phyloP scores from a whole-genome alignment of 2,113 vertebrate genomes.

The Tringa solitaria region DNA sequence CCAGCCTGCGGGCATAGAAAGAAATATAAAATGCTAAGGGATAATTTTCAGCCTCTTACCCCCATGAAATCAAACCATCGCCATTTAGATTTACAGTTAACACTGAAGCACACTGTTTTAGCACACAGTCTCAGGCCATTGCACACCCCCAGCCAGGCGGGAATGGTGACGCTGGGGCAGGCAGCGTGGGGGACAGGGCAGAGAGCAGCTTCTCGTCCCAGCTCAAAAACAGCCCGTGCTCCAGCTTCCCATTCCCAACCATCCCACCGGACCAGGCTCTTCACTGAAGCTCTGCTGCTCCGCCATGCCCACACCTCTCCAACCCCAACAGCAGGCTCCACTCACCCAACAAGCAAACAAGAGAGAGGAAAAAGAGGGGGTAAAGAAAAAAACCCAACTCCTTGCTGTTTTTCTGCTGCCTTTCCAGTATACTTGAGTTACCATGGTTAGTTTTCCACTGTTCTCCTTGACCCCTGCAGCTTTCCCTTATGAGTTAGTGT shows the following conservation, averaged over 20 bases:
- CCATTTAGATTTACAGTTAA: not conserved
- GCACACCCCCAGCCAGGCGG: not conserved
- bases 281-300: not conserved
- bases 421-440: conserved; percentile 43
- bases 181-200: accelerated
- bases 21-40: not conserved
- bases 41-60: not conserved
- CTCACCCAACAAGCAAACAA: not conserved
- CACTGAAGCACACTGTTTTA: not conserved
- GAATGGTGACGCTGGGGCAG: not conserved
- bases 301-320: not conserved
- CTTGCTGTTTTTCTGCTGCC: conserved; percentile 5
- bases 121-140: not conserved
- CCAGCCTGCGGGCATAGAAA: not conserved
- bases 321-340: not conserved
- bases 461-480: conserved; percentile 72
- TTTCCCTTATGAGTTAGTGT: conserved; percentile 80
- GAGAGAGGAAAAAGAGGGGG: not conserved
- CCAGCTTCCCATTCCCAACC: not conserved
- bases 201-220: not conserved
- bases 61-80: not conserved
- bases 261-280: not conserved
- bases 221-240: not conserved
- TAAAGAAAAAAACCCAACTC: not conserved
- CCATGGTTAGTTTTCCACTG: conserved; percentile 74